phyloP scores from a whole-genome alignment of 37 sponge, comb jelly and placozoan genomes.

The Tethya wilhelma region DNA sequence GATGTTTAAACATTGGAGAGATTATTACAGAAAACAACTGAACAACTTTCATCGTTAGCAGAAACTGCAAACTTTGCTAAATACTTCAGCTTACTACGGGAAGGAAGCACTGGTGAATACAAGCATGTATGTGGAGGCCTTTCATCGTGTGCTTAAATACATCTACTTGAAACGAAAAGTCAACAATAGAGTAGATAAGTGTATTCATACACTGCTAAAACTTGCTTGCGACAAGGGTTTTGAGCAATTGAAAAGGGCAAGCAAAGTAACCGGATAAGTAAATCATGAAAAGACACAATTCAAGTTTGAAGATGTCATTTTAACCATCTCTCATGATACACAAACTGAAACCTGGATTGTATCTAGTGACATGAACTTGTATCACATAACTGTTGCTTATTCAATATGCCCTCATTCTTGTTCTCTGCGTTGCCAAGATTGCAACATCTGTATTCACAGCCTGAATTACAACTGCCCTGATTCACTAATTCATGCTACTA shows the following conservation, averaged over 20 bases:
- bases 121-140: constrained; percentile 68
- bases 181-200: constrained; percentile 52
- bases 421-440: no score
- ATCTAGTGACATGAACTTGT: no score
- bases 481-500: no score
- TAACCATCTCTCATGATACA: no score
- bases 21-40: constrained; percentile 1
- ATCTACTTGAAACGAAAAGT: constrained; percentile 43
- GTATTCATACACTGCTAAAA: constrained; percentile 41
- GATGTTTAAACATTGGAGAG: constrained; percentile 24
- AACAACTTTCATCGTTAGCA: not conserved
- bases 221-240: constrained; percentile 58
- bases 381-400: no score
- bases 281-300: no score
- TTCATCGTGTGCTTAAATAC: constrained; percentile 53
- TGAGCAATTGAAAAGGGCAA: constrained; percentile 66
- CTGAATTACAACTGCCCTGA: no score
- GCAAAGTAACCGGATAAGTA: no score
- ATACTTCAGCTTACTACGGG: constrained; percentile 64
- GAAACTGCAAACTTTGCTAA: constrained; percentile 2
- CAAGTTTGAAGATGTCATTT: no score
- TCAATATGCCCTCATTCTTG: no score
- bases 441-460: no score
- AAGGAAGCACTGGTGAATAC: constrained; percentile 39
- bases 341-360: no score